phyloP scores from a whole-genome alignment of 2,797 vertebrate genomes.

The Sciurus vulgaris region DNA sequence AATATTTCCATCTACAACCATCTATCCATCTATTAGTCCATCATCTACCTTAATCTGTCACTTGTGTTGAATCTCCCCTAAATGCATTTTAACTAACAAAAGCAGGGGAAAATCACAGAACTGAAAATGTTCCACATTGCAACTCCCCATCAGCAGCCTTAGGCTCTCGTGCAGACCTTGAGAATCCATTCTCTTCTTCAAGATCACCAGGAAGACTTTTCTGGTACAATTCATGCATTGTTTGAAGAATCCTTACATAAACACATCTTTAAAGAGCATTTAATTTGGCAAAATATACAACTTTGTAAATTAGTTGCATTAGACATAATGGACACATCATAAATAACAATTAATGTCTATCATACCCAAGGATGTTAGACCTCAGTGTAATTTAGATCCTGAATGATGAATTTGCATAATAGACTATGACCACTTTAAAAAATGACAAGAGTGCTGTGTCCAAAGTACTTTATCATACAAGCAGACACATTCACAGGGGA shows the following conservation, averaged over 20 bases:
- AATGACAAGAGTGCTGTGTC: conserved; percentile 50
- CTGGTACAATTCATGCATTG: not conserved
- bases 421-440: conserved; percentile 67
- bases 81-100: not conserved
- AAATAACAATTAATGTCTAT: conserved; percentile 76
- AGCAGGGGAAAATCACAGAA: not conserved
- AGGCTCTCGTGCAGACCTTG: not conserved
- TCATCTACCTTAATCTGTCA: not conserved
- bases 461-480: conserved; percentile 67
- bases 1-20: not conserved
- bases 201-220: not conserved
- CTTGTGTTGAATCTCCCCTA: not conserved
- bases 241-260: conserved; percentile 12
- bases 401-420: conserved; percentile 74
- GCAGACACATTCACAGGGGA: conserved; percentile 60
- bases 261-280: conserved; percentile 59
- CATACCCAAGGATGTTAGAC: conserved; percentile 30
- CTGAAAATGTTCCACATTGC: not conserved
- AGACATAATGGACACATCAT: conserved; percentile 34
- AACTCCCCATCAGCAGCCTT: not conserved
- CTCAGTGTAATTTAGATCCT: conserved; percentile 70
- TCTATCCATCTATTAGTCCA: not conserved
- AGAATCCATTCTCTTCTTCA: not conserved
- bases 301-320: conserved; percentile 69
- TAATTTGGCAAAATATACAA: conserved; percentile 62